Base-by-base conservation (phyloP, 2,888 invertebrate species). In the Gasteruption jaculator region DNA sequence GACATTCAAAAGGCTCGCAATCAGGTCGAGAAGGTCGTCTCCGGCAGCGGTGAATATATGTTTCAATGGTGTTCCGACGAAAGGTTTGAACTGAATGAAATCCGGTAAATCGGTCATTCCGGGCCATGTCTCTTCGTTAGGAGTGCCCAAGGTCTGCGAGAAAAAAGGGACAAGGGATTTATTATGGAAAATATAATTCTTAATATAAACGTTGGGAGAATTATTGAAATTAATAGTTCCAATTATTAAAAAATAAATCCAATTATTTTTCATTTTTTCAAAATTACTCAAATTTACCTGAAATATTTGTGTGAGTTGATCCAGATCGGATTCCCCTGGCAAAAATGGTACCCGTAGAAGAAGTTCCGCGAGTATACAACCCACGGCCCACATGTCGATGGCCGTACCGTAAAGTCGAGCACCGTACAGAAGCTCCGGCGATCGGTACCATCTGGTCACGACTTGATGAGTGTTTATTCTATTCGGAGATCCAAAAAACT, bases 381-480 rank as follows among this genome's bases (percentile, higher is more conserved):
- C 99, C 8, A 95, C 83, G 3, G 99, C 96, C 99, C 99, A 99
- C 77, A 97, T 94, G 65, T 99, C 99, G 11, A 99, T 89, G 2
- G 93, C 93, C 8, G 88, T 89, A 10, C 93, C 90, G 71, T 99
- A 99, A 63, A 91, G 88, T 32, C 91, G 79, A 1, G 97, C 93
- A 14, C 99, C 99, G 74, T 90, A 96, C 24, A 99, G 73, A 20
- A 99, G 73, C 71, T 99, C 99, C 1, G 99, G 99, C 19, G 87
- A 81, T 63, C 92, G 82, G 68, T 91, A 92, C 91, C 91, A 92
- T 47, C 91, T 77, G 2, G 96, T 96, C 0, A 96, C 95, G 31
- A 96, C 96, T 74, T 97, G 96, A 79, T 97, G 94, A 3, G 99
- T 97, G 67, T 96, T 94, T 55, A 91, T 79, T 61, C 97, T 80